Percentiles rank a stretch among this genome's conserved stretches.
phyloP scores from a whole-genome alignment of 2,888 invertebrate species.

The Caenorhabditis sp. region DNA sequence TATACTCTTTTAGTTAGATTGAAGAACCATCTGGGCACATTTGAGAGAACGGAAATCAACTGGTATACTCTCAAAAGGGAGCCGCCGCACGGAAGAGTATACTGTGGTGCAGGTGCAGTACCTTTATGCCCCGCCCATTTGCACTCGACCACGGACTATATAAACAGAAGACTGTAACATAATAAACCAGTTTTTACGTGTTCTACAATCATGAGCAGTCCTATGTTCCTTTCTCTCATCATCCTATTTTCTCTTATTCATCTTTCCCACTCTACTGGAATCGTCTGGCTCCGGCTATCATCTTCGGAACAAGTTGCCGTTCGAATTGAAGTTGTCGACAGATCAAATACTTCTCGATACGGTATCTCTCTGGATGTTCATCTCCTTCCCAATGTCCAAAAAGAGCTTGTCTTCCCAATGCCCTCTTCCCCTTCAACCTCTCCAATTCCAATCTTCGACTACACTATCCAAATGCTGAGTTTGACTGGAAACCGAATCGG shows the following conservation, averaged over 20 bases:
- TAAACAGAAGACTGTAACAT: too few relatives aligned
- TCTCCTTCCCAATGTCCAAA: background rate
- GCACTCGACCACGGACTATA: too few relatives aligned
- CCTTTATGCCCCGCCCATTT: background rate
- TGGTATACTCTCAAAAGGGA: too few relatives aligned
- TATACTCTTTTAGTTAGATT: too few relatives aligned
- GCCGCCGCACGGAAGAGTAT: too few relatives aligned
- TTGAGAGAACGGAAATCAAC: too few relatives aligned
- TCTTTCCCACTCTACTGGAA: constrained; percentile 7
- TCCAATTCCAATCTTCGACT: constrained; percentile 11
- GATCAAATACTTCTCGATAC: constrained; percentile 27
- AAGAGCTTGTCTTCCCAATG: constrained; percentile 34
- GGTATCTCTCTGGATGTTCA: constrained; percentile 36
- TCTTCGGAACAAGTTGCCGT: background rate
- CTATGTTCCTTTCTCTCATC: background rate
- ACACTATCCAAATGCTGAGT: constrained; percentile 20
- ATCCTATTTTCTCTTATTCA: background rate
- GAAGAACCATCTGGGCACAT: too few relatives aligned
- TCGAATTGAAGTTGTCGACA: constrained; percentile 23
- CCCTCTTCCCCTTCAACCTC: background rate
- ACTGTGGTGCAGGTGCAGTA: background rate
- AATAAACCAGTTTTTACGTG: too few relatives aligned
- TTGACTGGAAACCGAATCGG: background rate
- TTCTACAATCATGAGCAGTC: background rate
- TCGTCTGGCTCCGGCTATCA: constrained; percentile 35